Evolutionary conservation across 2,888 invertebrate genomes (phyloP).

Genomic region (Cataglyphis livida): DNA sequence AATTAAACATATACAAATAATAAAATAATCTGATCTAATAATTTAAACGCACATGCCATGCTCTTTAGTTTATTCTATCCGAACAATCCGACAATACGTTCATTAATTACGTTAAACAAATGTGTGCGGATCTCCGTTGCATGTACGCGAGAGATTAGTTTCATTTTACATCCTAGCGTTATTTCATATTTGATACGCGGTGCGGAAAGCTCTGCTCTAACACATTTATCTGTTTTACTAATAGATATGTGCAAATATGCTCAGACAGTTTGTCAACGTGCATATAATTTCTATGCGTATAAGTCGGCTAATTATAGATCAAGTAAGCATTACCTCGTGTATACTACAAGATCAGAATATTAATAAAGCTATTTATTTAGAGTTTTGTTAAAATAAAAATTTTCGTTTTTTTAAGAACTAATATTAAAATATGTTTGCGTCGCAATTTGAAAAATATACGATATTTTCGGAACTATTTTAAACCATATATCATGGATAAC

Average conservation of each 20-base stretch:
- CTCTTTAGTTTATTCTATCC: slow-evolving; percentile 59
- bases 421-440: not conserved
- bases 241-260: slow-evolving; percentile 13
- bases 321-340: not conserved
- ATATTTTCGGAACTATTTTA: not conserved
- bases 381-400: not conserved
- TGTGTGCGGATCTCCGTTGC: slow-evolving; percentile 54
- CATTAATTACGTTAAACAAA: slow-evolving; percentile 70
- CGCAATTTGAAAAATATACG: not conserved
- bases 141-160: slow-evolving; percentile 60
- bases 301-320: slow-evolving; percentile 1
- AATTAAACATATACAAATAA: slow-evolving; percentile 62
- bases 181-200: slow-evolving; percentile 54
- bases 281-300: slow-evolving; percentile 13
- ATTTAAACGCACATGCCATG: slow-evolving; percentile 46
- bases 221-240: slow-evolving; percentile 4
- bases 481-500: not conserved
- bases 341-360: not conserved
- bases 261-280: not conserved
- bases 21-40: slow-evolving; percentile 60
- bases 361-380: not conserved
- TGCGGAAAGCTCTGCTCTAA: slow-evolving; percentile 31
- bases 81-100: slow-evolving; percentile 62
- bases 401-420: not conserved
- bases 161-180: slow-evolving; percentile 54